phyloP scores from a whole-genome alignment of 2,113 vertebrate genomes.

The Microcebus jonahi region DNA sequence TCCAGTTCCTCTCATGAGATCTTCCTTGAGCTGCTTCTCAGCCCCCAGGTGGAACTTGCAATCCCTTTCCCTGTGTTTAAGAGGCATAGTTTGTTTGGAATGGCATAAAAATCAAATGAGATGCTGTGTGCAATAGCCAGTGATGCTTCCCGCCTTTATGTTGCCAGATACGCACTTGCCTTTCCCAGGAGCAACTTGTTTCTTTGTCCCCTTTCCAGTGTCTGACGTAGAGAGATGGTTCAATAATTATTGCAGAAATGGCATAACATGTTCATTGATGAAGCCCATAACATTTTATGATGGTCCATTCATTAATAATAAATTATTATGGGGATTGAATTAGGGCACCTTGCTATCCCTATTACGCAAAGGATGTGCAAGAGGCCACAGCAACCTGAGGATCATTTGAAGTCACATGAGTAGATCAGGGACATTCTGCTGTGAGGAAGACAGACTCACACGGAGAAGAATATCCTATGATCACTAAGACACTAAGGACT shows the following conservation, averaged over 20 bases:
- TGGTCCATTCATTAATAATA: constrained; percentile 43
- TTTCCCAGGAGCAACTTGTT: background rate
- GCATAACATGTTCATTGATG: constrained; percentile 24
- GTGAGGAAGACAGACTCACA: background rate
- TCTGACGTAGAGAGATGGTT: constrained; percentile 13
- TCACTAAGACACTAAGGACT: background rate
- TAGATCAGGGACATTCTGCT: background rate
- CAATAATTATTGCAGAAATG: constrained; percentile 19
- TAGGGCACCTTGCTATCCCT: background rate
- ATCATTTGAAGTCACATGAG: background rate
- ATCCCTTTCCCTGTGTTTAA: background rate
- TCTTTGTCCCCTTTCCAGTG: background rate
- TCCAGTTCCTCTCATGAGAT: background rate
- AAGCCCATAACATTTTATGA: background rate
- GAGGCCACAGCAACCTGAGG: background rate
- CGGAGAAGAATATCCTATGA: background rate
- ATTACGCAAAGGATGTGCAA: background rate
- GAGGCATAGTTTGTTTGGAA: background rate
- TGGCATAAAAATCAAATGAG: background rate
- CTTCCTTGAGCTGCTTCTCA: background rate
- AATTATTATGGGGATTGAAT: background rate
- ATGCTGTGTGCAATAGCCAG: background rate
- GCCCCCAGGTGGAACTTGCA: background rate
- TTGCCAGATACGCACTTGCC: background rate
- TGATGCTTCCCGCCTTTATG: background rate